Conservation (phyloP, 2,888 invertebrate genomes). For the Ganaspis brasiliensis region DNA sequence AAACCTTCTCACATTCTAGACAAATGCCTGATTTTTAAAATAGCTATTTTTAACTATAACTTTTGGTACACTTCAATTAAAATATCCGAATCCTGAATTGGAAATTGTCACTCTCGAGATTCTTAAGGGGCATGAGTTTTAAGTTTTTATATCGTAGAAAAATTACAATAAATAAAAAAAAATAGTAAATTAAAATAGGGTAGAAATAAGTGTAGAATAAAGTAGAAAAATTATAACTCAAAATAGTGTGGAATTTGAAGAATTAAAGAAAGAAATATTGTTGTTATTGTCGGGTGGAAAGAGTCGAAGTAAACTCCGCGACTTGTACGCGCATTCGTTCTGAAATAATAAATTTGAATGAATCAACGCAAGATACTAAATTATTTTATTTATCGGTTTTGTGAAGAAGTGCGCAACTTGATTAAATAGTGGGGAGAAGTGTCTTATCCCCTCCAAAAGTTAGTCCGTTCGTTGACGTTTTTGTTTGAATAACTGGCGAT, state of each 20-base stretch:
- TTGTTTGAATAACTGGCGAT: constrained; percentile 15
- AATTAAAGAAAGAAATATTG: no score
- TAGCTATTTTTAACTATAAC: neutral
- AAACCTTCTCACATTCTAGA: constrained; percentile 21
- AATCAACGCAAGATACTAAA: constrained; percentile 68
- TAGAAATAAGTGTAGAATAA: no score
- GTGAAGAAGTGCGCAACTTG: constrained; percentile 46
- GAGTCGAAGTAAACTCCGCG: no score
- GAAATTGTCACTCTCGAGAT: neutral
- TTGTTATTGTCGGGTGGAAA: no score
- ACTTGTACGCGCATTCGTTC: constrained; percentile 58
- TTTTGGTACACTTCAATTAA: neutral
- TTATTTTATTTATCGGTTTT: constrained; percentile 76
- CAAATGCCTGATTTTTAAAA: neutral
- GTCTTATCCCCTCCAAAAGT: constrained; percentile 24
- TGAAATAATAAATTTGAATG: constrained; percentile 73
- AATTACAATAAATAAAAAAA: no score
- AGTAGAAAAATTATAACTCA: no score
- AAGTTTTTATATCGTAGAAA: neutral
- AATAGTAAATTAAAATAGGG: no score
- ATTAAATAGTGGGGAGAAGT: constrained; percentile 52
- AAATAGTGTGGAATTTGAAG: no score
- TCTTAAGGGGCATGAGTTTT: neutral
- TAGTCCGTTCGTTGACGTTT: constrained; percentile 21
- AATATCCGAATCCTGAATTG: constrained; percentile 20